phyloP scores from a whole-genome alignment of 1,140 invertebrate species.

The Drosophila varians region DNA sequence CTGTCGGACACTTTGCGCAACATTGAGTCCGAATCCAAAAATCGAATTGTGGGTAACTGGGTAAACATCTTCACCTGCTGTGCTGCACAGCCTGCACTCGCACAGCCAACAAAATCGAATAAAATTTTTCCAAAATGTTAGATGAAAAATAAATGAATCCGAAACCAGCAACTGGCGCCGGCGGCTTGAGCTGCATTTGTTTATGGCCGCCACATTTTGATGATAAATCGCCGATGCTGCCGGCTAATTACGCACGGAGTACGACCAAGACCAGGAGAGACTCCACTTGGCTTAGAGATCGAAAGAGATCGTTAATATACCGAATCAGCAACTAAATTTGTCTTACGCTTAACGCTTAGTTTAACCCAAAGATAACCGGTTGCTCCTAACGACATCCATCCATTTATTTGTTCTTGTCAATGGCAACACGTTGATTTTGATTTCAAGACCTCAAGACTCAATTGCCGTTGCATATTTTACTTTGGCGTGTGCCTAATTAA shows the following conservation, averaged over 20 bases:
- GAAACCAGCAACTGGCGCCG: conserved; percentile 38
- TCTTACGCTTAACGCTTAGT: conserved; percentile 42
- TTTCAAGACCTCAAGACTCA: conserved; percentile 46
- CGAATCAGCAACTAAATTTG: conserved; percentile 52
- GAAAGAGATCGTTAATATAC: conserved; percentile 31
- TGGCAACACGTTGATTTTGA: conserved; percentile 51
- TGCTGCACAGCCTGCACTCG: conserved; percentile 13
- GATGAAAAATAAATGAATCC: conserved; percentile 15
- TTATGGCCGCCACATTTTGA: conserved; percentile 44
- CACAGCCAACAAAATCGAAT: conserved; percentile 13
- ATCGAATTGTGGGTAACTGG: conserved; percentile 49
- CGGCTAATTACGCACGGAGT: conserved; percentile 42
- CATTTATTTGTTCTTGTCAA: conserved; percentile 52
- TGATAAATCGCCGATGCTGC: conserved; percentile 51
- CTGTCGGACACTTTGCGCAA: conserved; percentile 53
- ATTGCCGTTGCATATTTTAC: conserved; percentile 16
- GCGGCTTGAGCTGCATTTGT: conserved; percentile 22
- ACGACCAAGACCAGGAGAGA: conserved; percentile 1
- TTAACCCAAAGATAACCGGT: conserved; percentile 38
- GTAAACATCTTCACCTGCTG: conserved; percentile 65
- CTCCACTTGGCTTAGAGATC: conserved; percentile 7
- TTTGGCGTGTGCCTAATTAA: conserved; percentile 49
- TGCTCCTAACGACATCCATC: conserved; percentile 37
- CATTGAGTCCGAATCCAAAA: conserved; percentile 31
- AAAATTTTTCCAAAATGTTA: conserved; percentile 8